Evolutionary conservation across 2,797 vertebrate species (phyloP), one percentile per base, ranked within the genome.

Genomic region (Dendrocincla fuliginosa): DNA sequence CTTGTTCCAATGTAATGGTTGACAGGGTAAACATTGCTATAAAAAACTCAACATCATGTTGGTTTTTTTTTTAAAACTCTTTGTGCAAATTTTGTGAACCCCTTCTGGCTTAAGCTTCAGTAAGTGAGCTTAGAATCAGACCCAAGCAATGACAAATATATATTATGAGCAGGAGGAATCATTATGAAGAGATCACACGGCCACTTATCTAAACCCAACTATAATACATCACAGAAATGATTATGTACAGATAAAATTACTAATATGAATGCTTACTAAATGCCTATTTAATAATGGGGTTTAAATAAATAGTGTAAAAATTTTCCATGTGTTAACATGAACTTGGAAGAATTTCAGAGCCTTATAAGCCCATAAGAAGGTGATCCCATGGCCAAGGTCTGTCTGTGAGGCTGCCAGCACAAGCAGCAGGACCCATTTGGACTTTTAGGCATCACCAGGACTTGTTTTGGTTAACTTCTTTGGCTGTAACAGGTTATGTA

Each of bases 261-360:
- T 89, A 91, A 95, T 46, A 67, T 17, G 67, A 93, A 94, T 22
- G 6, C 69, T 95, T 80, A 90, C 49, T 83, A 75, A 96, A 97
- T 35, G 6, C 63, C 91, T 95, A 61, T 71, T 96, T 84, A 92
- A 97, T 96, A 96, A 91, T 42, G 35, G 52, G 13, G 39, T 67
- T 96, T 97, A 95, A 97, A 95, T 97, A 97, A 96, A 91, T 60
- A 77, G 67, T 41, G 37, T 67, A 89, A 81, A 87, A 94, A 30
- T 95, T 96, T 96, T 93, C 69, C 41, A 42, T 4, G 4, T 49
- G 74, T 28, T 59, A 94, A 84, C 3, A 22, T 18, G 39, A 67
- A 69, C 41, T 56, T 61, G 18, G n/a, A 74, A 74, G 32, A 46
- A 57, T 50, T 69, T 27, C 68, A 70, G 82, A 41, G 25, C 27